Percentiles rank a stretch among this genome's conserved stretches.
phyloP scores from a whole-genome alignment of 30 jellyfish, hydroid and myxozoan genomes.

The Phacellophora camtschatica region DNA sequence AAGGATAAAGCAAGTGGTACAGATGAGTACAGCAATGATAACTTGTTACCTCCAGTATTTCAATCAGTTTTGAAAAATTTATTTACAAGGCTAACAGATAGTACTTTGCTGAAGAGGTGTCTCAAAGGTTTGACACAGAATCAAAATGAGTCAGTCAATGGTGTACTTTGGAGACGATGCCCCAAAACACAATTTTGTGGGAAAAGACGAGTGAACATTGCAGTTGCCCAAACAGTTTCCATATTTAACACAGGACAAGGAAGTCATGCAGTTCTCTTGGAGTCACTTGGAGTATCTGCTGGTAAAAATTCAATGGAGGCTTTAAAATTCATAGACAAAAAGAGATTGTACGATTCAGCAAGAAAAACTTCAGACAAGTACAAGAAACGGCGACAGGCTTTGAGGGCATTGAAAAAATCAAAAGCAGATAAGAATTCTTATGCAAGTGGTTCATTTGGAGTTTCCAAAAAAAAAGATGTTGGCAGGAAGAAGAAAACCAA shows the following conservation, averaged over 20 bases:
- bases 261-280: neutral
- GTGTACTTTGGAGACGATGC: constrained; percentile 44
- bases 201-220: neutral
- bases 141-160: constrained; percentile 22
- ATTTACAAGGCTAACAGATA: constrained; percentile 3
- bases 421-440: neutral
- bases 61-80: neutral
- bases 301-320: neutral
- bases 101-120: constrained; percentile 25
- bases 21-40: neutral
- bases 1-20: neutral
- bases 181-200: constrained; percentile 48
- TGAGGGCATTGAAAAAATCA: neutral
- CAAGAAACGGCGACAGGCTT: neutral
- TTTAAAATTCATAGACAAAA: neutral
- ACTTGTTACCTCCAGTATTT: constrained; percentile 16
- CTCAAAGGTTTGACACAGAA: constrained; percentile 30
- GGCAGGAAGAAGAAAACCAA: neutral
- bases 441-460: neutral
- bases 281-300: neutral
- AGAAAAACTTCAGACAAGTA: neutral
- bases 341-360: neutral
- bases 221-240: neutral
- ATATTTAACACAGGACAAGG: neutral
- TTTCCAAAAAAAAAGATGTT: neutral